Percentiles rank a stretch among this genome's conserved stretches.
Conservation (phyloP, 1,140 invertebrate genomes). For the Drepana arcuata region DNA sequence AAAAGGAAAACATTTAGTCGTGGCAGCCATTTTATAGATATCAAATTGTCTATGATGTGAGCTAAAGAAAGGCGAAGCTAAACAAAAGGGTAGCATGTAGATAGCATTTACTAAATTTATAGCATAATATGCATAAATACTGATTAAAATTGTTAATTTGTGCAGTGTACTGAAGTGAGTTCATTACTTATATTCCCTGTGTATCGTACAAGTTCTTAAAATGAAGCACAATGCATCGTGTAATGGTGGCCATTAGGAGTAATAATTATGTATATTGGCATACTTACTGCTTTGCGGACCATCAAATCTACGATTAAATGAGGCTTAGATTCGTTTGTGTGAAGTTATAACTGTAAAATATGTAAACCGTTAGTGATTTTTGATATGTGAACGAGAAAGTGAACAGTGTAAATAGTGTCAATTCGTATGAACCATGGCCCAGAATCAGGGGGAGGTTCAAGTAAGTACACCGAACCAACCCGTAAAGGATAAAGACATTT, state of each 20-base stretch:
- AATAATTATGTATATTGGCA: conserved; percentile 72
- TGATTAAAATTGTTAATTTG: conserved; percentile 31
- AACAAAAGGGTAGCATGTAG: conserved; percentile 70
- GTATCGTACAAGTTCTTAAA: conserved; percentile 38
- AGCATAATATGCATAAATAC: conserved; percentile 43
- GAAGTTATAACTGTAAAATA: conserved; percentile 31
- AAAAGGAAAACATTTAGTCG: conserved; percentile 37
- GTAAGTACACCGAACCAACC: conserved; percentile 62
- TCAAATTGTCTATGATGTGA: conserved; percentile 52
- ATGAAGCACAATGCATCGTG: conserved; percentile 66
- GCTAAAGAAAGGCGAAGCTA: conserved; percentile 70
- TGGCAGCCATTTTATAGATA: conserved; percentile 68
- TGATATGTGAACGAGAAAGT: conserved; percentile 42
- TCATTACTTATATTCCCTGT: conserved; percentile 21
- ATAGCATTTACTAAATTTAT: conserved; percentile 59
- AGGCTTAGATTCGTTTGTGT: conserved; percentile 26
- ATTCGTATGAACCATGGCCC: conserved; percentile 53
- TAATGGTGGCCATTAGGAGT: conserved; percentile 71
- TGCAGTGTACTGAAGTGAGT: conserved; percentile 25
- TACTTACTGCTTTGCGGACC: conserved; percentile 57
- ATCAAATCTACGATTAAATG: conserved; percentile 41
- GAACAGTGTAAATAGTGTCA: conserved; percentile 48
- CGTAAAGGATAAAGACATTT: conserved; percentile 68
- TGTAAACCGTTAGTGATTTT: conserved; percentile 38
- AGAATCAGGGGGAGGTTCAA: conserved; percentile 70